Base-by-base conservation (phyloP, 2,113 vertebrate genomes). In the Lethenteron reissneri region DNA sequence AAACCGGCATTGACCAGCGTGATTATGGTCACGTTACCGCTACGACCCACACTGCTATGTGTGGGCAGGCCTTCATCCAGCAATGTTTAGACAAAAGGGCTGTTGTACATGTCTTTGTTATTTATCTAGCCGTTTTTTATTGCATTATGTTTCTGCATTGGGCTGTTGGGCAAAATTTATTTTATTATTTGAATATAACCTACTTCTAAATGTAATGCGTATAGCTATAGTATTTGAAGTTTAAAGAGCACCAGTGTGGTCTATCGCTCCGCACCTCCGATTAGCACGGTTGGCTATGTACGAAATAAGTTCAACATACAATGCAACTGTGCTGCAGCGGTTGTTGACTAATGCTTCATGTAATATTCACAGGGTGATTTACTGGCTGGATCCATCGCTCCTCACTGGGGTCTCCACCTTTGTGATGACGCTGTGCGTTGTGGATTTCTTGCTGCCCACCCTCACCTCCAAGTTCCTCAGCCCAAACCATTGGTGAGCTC, bases 401-500 rank as follows among this genome's bases (percentile, higher is more conserved):
- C 87, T 99, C 71, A 97, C 94, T 1, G 90, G 92, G 0, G 83
- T 97, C 70, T 99, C 94, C 78, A 89, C 87, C 76, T 81, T 84
- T 0, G 82, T 97, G 74, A 95, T 99, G 92, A 81, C 90, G 78
- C 80, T 97, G 74, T 95, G 92, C 75, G 78, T 99, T 83, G 88
- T 92, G 57, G 92, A 99, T 79, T 97, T 96, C 75, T 84, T 99
- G 73, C 91, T 99, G 76, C 92, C 92, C 77, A 92, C 86, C 62
- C 85, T 99, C 56, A 91, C 89, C 3, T 88, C 90, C 72, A 81
- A 86, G 71, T 88, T 99, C 77, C 97, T 99, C 74, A 91, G 94
- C 75, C 87, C 90, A 77, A 94, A 92, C 78, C 91, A 91, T 80
- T 97, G 94, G 94, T 97, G 79, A 77, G 84, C 76, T 75, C 7